A percentile compares a stretch with the other conserved stretches of the same genome.
phyloP scores from a whole-genome alignment of 2,888 invertebrate species.

The Itoplectis maculator region DNA sequence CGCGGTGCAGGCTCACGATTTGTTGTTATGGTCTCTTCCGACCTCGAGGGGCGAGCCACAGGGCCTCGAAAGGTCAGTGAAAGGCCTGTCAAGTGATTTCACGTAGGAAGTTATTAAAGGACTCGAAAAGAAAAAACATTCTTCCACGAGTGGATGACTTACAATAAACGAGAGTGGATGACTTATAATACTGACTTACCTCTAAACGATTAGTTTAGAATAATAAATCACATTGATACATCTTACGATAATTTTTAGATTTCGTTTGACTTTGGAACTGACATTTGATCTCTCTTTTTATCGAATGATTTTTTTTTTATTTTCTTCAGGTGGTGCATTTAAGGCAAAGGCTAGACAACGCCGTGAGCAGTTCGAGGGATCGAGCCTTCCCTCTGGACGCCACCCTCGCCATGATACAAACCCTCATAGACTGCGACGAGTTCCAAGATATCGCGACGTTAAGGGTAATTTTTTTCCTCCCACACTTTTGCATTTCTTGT shows the following conservation, averaged over 20 bases:
- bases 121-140: neutral
- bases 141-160: neutral
- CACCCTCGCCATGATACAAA: conserved; percentile 95
- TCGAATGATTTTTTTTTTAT: conserved; percentile 15
- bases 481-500: conserved; percentile 23
- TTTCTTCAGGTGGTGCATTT: conserved; percentile 90
- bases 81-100: conserved; percentile 71
- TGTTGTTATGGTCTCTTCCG: conserved; percentile 55
- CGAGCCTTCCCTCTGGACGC: conserved; percentile 93
- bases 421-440: conserved; percentile 97
- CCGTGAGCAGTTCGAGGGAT: conserved; percentile 94
- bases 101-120: conserved; percentile 22
- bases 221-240: neutral
- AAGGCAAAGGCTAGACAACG: conserved; percentile 94
- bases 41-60: conserved; percentile 73
- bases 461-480: conserved; percentile 80
- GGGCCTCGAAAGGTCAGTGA: conserved; percentile 79
- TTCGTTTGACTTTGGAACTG: neutral
- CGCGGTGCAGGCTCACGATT: conserved; percentile 51
- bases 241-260: neutral
- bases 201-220: neutral
- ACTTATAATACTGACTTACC: neutral
- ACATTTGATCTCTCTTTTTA: neutral
- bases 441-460: conserved; percentile 98
- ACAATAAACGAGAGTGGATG: too few species aligned